Conservation (phyloP, 1,140 invertebrate genomes). For the Manduca sexta region DNA sequence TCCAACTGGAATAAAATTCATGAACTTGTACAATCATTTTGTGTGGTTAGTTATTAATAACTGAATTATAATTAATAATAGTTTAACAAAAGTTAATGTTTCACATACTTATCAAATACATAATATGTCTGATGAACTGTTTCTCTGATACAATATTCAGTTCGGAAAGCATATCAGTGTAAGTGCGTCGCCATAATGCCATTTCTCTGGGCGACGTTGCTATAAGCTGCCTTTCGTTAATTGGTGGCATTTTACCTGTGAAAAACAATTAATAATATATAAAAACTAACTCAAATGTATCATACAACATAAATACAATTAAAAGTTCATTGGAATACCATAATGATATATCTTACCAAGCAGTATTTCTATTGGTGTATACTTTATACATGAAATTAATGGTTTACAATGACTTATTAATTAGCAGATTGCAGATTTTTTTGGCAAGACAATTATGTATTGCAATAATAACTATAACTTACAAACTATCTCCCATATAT, state of each 20-base stretch:
- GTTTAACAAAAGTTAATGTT: neutral
- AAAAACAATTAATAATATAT: slow-evolving; percentile 7
- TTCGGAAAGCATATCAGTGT: slow-evolving; percentile 31
- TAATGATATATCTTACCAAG: neutral
- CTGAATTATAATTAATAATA: neutral
- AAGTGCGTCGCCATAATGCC: slow-evolving; percentile 44
- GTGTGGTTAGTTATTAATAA: no score
- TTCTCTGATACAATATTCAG: slow-evolving; percentile 55
- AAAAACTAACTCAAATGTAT: no score
- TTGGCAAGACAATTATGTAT: no score
- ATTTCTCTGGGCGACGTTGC: slow-evolving; percentile 54
- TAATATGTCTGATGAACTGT: slow-evolving; percentile 66
- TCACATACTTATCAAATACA: slow-evolving; percentile 67
- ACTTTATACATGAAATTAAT: neutral
- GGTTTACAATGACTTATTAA: neutral
- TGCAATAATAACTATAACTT: slow-evolving; percentile 16
- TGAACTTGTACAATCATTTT: neutral
- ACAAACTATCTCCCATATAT: slow-evolving; percentile 62
- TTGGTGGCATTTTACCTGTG: slow-evolving; percentile 58
- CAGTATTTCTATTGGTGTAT: neutral
- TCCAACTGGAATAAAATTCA: slow-evolving; percentile 53
- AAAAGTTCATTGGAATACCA: no score
- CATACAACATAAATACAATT: no score
- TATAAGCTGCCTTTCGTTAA: slow-evolving; percentile 58
- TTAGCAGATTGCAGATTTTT: no score